Percentiles rank a stretch among this genome's conserved stretches.
Evolutionary conservation across 2,888 invertebrate genomes (phyloP).

Genomic region (Agriopis aurantiaria): DNA sequence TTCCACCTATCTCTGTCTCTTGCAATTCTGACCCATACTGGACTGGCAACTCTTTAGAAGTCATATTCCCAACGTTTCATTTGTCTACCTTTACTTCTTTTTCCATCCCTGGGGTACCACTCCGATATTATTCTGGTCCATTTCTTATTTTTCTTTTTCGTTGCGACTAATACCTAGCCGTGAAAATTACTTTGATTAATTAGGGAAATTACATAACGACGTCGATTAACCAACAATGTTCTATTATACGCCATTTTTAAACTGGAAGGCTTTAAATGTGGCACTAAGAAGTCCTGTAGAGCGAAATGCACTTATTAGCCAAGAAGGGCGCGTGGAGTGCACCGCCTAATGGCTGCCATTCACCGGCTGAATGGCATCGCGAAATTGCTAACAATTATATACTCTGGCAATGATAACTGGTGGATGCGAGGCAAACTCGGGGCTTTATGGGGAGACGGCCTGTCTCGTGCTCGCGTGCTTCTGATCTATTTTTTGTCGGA

Average conservation of each 20-base stretch:
- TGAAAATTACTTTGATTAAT: constrained; percentile 39
- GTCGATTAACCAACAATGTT: constrained; percentile 47
- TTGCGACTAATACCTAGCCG: neutral
- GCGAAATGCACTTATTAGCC: constrained; percentile 86
- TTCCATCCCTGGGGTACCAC: too few species aligned
- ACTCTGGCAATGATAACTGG: constrained; percentile 84
- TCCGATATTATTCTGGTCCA: too few species aligned
- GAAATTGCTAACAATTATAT: constrained; percentile 86
- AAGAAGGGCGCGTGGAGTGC: constrained; percentile 77
- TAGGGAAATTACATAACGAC: constrained; percentile 45
- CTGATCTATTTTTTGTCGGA: constrained; percentile 10
- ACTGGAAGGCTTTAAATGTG: constrained; percentile 75
- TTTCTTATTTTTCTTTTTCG: too few species aligned
- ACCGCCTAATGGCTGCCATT: constrained; percentile 83
- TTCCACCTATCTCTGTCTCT: too few species aligned
- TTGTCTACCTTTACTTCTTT: too few species aligned
- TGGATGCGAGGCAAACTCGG: constrained; percentile 76
- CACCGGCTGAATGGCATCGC: constrained; percentile 81
- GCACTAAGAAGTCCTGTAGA: constrained; percentile 81
- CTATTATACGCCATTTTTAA: constrained; percentile 56
- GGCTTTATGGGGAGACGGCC: constrained; percentile 53
- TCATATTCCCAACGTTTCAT: too few species aligned
- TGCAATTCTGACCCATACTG: too few species aligned
- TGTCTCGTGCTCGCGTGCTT: constrained; percentile 25
- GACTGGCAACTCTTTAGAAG: too few species aligned